phyloP scores from a whole-genome alignment of 1,140 invertebrate species.

The Ooceraea biroi region DNA sequence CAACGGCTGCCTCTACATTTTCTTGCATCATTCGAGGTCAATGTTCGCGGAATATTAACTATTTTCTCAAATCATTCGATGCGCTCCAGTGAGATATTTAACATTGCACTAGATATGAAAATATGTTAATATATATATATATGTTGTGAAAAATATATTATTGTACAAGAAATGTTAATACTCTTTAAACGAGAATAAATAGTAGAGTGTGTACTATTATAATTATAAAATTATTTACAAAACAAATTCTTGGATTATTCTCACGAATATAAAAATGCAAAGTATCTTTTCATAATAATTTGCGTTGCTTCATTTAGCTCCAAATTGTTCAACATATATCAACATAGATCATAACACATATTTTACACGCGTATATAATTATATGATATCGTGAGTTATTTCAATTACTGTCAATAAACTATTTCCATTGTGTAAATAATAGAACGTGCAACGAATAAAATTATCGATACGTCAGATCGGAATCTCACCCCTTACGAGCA shows the following conservation, averaged over 20 bases:
- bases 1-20: conserved; percentile 46
- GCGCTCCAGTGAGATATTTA: conserved; percentile 4
- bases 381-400: neutral
- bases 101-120: neutral
- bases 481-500: conserved; percentile 92
- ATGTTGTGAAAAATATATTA: conserved; percentile 13
- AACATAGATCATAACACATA: neutral
- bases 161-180: neutral
- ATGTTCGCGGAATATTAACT: conserved; percentile 56
- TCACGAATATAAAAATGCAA: neutral
- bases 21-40: conserved; percentile 62
- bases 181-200: neutral
- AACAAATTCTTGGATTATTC: neutral
- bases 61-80: neutral
- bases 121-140: neutral
- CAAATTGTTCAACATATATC: neutral
- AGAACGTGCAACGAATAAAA: too few relatives aligned
- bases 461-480: neutral
- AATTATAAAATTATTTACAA: neutral
- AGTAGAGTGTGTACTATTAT: too few relatives aligned
- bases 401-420: too few relatives aligned
- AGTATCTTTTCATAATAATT: conserved; percentile 3
- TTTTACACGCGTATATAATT: neutral
- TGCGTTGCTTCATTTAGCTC: conserved; percentile 31
- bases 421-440: too few relatives aligned